These are phyloP conservation scores for Zaprionus davidi DNA, from an alignment of 1,140 invertebrate species.

Conservation along the genomic window DNA sequence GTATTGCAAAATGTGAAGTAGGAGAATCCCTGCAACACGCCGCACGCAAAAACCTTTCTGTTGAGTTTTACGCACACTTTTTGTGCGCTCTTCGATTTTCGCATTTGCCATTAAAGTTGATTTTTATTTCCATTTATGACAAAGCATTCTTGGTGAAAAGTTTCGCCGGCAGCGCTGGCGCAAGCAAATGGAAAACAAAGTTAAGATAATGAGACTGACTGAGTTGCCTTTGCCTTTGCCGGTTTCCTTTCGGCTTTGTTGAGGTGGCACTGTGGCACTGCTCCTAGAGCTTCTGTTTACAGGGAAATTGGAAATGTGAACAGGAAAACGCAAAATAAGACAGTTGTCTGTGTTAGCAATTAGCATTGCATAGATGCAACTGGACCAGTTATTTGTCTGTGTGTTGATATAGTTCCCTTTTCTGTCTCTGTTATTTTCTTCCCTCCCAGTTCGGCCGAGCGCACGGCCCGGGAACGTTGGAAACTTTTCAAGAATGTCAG, in stretches of 20 bases:
- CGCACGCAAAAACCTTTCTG: constrained; percentile 9
- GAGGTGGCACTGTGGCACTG: neutral
- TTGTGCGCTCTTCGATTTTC: constrained; percentile 12
- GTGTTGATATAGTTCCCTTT: neutral
- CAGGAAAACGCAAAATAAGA: neutral
- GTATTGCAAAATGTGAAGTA: neutral
- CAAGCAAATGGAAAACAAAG: constrained; percentile 6
- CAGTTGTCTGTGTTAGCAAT: neutral
- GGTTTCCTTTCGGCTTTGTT: neutral
- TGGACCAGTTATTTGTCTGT: neutral
- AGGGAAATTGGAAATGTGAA: neutral
- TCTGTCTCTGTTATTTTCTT: neutral
- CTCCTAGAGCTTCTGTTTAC: neutral
- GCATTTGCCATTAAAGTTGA: constrained; percentile 26
- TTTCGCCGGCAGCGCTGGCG: neutral
- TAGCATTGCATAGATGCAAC: neutral
- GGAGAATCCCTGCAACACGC: constrained; percentile 1
- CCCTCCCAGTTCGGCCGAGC: constrained; percentile 52
- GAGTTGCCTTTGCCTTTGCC: neutral
- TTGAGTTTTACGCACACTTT: constrained; percentile 8
- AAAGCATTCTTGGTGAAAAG: constrained; percentile 17
- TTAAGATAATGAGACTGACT: constrained; percentile 19
- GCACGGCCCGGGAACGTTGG: constrained; percentile 87
- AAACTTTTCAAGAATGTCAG: constrained; percentile 87
- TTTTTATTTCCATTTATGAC: constrained; percentile 10